Evolutionary conservation across 1,140 invertebrate genomes (phyloP).

Genomic region (Thaumetopoea pityocampa): DNA sequence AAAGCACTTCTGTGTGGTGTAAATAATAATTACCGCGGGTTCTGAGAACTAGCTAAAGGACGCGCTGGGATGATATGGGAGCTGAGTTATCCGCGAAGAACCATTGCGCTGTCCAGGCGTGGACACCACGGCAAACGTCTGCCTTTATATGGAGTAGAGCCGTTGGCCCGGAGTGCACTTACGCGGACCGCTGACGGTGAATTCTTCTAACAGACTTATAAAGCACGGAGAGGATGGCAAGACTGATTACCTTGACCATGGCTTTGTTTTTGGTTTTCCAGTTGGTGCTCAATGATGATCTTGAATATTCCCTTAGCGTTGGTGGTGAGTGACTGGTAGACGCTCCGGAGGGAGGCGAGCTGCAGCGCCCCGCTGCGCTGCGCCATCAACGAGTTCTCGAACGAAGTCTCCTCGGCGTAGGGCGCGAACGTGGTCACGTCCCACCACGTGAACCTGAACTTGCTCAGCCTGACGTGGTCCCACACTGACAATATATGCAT

Average conservation of each 20-base stretch:
- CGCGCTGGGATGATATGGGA: too few relatives aligned
- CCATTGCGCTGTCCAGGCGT: too few relatives aligned
- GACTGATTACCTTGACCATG: slow-evolving; percentile 85
- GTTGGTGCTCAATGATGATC: slow-evolving; percentile 87
- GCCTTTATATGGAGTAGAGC: too few relatives aligned
- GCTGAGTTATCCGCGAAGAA: too few relatives aligned
- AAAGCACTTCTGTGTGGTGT: too few relatives aligned
- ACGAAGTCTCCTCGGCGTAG: slow-evolving; percentile 91
- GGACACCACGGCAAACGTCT: too few relatives aligned
- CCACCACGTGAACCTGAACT: slow-evolving; percentile 93
- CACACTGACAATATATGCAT: slow-evolving; percentile 83
- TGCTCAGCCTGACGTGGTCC: slow-evolving; percentile 89
- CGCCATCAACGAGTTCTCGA: slow-evolving; percentile 89
- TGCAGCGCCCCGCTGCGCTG: slow-evolving; percentile 87
- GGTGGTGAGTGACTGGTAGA: slow-evolving; percentile 90
- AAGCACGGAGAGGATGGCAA: neutral
- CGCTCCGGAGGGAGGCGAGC: slow-evolving; percentile 90
- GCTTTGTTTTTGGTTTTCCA: slow-evolving; percentile 82
- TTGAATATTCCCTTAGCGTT: slow-evolving; percentile 93
- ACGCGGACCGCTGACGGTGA: too few relatives aligned
- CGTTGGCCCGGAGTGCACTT: too few relatives aligned
- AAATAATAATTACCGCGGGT: too few relatives aligned
- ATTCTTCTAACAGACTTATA: too few relatives aligned
- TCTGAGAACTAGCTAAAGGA: too few relatives aligned
- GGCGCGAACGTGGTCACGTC: slow-evolving; percentile 90